Evolutionary conservation across 2,113 vertebrate genomes (phyloP), one percentile per base, ranked within the genome.

Genomic region (Alaudala cheleensis): DNA sequence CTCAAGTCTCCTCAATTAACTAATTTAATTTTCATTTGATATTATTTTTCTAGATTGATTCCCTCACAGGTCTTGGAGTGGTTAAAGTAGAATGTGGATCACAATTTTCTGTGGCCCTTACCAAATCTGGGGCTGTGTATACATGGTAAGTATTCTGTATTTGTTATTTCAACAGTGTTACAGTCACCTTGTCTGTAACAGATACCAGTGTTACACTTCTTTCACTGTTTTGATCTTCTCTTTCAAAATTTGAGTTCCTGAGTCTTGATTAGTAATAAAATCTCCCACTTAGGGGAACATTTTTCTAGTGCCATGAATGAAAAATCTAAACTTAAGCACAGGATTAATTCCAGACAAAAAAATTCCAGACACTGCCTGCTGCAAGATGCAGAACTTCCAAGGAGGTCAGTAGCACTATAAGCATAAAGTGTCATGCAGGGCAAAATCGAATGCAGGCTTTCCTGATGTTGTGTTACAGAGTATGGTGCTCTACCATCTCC

Each of bases 71-170:
- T n/a, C 98, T 99, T 45, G 99, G 99, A 25, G 99, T 99, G 72
- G 96, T 99, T 93, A 99, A 99, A 98, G 99, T 99, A 73, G 99
- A 99, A 95, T 99, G 99, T 66, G 99, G 99, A 69, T 99, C 99
- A 64, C 99, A 99, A 87, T 99, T 99, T 97, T 99, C 99, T 61
- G 99, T 99, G 25, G 98, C 99, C 44, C 99, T 99, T 50, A 99
- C 99, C 12, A 99, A 99, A 90, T 99, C 99, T 67, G 99, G 99
- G 81, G 98, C 99, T 3, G 99, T 99, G 28, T 99, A 99, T 97
- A 99, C 99, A 0, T 99, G 99, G 99, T 99, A 96, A n/a, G 97
- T 95, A 33, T 50, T 86, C 65, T 54, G 5, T 42, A 23, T 81
- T 56, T 28, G 25, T 49, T 81, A 34, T 20, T 83, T 61, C 6